Evolutionary conservation across 2,888 invertebrate genomes (phyloP).

Genomic region (Mantis religiosa): DNA sequence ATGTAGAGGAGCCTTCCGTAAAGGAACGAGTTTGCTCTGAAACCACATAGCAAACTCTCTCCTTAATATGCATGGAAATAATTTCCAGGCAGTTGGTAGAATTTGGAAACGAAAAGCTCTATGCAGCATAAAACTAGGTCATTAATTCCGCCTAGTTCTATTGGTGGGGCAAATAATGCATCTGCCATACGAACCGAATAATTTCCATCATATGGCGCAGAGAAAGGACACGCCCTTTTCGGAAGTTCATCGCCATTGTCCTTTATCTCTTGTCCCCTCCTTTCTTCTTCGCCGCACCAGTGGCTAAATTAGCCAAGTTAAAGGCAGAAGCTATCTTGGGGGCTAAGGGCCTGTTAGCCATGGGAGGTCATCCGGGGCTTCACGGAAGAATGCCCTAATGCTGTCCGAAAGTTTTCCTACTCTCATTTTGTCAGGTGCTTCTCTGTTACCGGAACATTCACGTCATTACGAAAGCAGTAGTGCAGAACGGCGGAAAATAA

Average conservation of each 20-base stretch:
- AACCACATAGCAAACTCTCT: no score
- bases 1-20: no score
- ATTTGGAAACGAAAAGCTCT: neutral
- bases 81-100: no score
- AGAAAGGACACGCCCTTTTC: neutral
- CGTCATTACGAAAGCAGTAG: no score
- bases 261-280: neutral
- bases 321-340: neutral
- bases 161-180: neutral
- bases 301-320: neutral
- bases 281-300: neutral
- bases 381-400: neutral
- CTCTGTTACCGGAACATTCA: no score
- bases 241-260: neutral
- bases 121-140: neutral
- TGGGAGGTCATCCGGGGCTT: neutral
- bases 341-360: neutral
- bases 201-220: neutral
- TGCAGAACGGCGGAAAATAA: no score
- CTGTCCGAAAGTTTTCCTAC: neutral
- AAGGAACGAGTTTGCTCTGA: no score
- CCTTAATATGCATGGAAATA: no score
- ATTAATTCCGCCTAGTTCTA: neutral
- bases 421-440: neutral
- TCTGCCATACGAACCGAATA: neutral